Evolutionary conservation across 2,797 vertebrate species (phyloP), one percentile per base, ranked within the genome.

Genomic region (Oreochromis grahami): DNA sequence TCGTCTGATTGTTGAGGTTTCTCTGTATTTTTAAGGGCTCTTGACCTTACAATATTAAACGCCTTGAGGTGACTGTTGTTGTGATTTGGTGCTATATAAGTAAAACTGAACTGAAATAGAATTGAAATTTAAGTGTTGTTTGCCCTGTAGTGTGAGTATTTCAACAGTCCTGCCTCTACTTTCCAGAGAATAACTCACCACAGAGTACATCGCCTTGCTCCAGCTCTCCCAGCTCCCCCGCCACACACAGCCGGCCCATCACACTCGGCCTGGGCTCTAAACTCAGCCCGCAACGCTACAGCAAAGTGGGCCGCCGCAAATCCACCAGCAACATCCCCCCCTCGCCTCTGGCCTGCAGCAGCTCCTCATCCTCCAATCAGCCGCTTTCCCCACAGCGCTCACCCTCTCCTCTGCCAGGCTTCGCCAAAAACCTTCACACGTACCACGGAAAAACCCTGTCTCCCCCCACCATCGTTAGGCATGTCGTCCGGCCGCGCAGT

Each of bases 281-380:
- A 90, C 96, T 99, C 7, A 96, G 93, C 55, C 96, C 97, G 1
- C 98, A 97, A 1, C 98, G 98, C 80, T 97, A 96, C 92, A 94
- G 93, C 80, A 99, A 99, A 93, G 96, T 97, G 19, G 97, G 98
- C 24, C 97, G 98, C 7, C 97, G 99, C 70, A 99, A 99, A 92
- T 99, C 99, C 6, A 99, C 98, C 88, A 99, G 98, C 96, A 99
- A 97, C 94, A 99, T 99, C 87, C 99, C 98, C 0, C 98, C 98
- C 0, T 99, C 98, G 0, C 98, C 95, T 0, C 90, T 96, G 45
- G 95, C 98, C 3, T 95, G 99, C 87, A 98, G 97, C 87, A 98
- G 97, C 91, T 98, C 98, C 89, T 97, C 97, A 2, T 97, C 98
- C 1, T 96, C 96, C 7, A 93, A 97, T 3, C 98, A 97, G 86